Evolutionary conservation across 2,888 invertebrate genomes (phyloP), one percentile per base, ranked within the genome.

Genomic region (Agrotis ipsilon): DNA sequence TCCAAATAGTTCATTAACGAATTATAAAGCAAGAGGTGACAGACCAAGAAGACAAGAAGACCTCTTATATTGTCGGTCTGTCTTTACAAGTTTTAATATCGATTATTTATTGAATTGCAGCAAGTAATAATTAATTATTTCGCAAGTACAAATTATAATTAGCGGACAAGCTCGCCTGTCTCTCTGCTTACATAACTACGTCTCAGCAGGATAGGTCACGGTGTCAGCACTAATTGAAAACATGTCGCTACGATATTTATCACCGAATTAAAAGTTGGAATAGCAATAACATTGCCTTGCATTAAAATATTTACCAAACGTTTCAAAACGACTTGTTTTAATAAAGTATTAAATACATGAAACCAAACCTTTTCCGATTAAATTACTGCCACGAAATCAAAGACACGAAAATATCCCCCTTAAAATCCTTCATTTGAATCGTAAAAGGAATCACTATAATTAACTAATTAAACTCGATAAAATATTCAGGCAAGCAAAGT

Each of bases 361-460:
- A 39, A 19, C 32, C 24, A 51, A 62, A 59, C 72, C 65, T 45
- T 69, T 66, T 70, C 43, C 24, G n/a, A 63, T 55, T 51, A 51
- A 62, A 59, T 70, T 51, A 77, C 24, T 51, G 58, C n/a, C 21
- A 54, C 52, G 16, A 60, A 59, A 21, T 71, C 18, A 51, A 43
- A 55, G 59, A 24, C 39, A 32, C 60, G 46, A 59, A 57, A 46
- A 46, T 54, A 78, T 67, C 27, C 59, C 63, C 61, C 32, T 58
- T 24, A 58, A 64, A 49, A 68, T 58, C 59, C 32, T 61, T 27
- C 49, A 60, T 62, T 62, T 18, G 46, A 46, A 65, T 52, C 32
- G 73, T 78, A 78, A 72, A 78, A 78, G 73, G 67, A 78, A 54
- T 78, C 67, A 64, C 57, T 77, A 58, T 63, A 63, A 76, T 82